Percentiles rank a stretch among this genome's conserved stretches.
Evolutionary conservation across 2,113 vertebrate species (phyloP).

Genomic region (Regulus satrapa): DNA sequence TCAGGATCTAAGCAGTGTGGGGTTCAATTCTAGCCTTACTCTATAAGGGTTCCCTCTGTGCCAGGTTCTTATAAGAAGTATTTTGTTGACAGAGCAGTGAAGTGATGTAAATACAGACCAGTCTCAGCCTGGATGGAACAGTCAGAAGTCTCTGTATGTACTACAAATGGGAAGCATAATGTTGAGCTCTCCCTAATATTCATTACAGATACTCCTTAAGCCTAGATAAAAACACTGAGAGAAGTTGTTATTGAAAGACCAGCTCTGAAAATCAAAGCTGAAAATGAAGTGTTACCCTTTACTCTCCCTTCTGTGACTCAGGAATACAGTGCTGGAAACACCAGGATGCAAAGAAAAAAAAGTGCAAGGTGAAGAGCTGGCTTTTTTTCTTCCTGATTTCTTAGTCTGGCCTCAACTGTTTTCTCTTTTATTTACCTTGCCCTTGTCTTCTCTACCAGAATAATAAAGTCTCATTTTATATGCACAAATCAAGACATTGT

Average conservation of each 20-base stretch:
- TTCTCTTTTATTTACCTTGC: neutral
- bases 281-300: neutral
- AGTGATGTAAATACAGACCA: neutral
- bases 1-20: neutral
- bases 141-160: neutral
- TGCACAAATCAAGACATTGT: neutral
- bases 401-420: neutral
- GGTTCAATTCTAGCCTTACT: neutral
- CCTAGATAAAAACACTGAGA: neutral
- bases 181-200: neutral
- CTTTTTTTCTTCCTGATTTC: neutral
- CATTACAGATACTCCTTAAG: neutral
- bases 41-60: fast-evolving
- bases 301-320: neutral
- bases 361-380: neutral
- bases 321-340: neutral
- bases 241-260: neutral
- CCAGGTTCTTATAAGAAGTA: neutral
- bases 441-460: neutral
- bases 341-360: neutral
- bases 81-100: neutral
- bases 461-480: neutral
- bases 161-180: neutral
- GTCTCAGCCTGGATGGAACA: neutral
- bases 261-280: neutral